Percentiles rank a stretch among this genome's conserved stretches.
Evolutionary conservation across 2,888 invertebrate genomes (phyloP).

Genomic region (Acleris cristana): DNA sequence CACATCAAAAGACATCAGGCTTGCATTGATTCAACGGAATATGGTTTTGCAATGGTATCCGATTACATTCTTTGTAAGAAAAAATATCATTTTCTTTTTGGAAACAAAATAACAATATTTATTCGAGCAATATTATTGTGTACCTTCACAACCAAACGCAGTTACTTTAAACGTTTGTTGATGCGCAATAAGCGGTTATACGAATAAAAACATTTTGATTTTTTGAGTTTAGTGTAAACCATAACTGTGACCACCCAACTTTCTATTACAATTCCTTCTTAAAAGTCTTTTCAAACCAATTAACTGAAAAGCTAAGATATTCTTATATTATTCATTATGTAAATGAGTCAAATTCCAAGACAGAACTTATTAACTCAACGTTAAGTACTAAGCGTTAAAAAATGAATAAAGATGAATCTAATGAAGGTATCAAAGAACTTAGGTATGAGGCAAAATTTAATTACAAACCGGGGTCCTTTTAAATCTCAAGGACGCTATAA

Average conservation of each 20-base stretch:
- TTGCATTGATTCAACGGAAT: constrained; percentile 19
- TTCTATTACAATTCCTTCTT: too few relatives aligned
- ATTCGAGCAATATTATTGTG: too few relatives aligned
- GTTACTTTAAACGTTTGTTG: too few relatives aligned
- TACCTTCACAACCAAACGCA: background rate
- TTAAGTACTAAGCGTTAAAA: constrained; percentile 11
- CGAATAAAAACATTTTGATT: too few relatives aligned
- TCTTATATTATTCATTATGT: background rate
- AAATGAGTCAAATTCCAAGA: background rate
- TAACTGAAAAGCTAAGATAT: too few relatives aligned
- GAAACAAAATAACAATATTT: background rate
- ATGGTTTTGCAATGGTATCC: constrained; percentile 9
- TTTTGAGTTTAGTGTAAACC: background rate
- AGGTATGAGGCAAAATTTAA: constrained; percentile 20
- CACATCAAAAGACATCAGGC: constrained; percentile 17
- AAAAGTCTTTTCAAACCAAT: too few relatives aligned
- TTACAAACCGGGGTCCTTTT: constrained; percentile 22
- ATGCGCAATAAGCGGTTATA: too few relatives aligned
- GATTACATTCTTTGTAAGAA: constrained; percentile 6
- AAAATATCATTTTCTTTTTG: background rate
- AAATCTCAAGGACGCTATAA: constrained; percentile 21
- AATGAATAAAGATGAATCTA: constrained; percentile 24
- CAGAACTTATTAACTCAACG: constrained; percentile 1
- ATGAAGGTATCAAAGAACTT: constrained; percentile 25
- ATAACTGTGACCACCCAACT: too few relatives aligned